These are phyloP conservation scores for Heliconius hewitsoni DNA, from an alignment of 1,140 invertebrate species.

Conservation along the genomic window DNA sequence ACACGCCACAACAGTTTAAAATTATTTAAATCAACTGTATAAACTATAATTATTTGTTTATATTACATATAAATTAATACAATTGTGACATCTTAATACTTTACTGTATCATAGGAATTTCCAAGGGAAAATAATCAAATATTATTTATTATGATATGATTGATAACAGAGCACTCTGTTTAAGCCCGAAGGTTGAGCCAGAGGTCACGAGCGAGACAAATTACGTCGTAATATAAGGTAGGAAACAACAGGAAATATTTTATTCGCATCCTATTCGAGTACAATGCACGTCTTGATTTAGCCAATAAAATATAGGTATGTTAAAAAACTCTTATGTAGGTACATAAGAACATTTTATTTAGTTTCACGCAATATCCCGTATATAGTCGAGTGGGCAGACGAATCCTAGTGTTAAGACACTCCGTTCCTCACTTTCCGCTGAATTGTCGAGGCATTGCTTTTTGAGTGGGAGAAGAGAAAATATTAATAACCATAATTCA, in stretches of 20 bases:
- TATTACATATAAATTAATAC: background rate
- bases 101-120: background rate
- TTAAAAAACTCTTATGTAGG: too few species aligned
- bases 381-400: too few species aligned
- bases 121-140: background rate
- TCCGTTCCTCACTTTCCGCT: too few species aligned
- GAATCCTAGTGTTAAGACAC: too few species aligned
- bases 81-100: background rate
- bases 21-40: too few species aligned
- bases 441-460: too few species aligned
- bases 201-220: conserved; percentile 34
- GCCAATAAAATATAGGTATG: background rate
- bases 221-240: conserved; percentile 29
- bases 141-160: conserved; percentile 18
- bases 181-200: conserved; percentile 32
- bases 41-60: background rate
- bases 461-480: too few species aligned
- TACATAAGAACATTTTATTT: too few species aligned
- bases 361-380: too few species aligned
- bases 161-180: conserved; percentile 32
- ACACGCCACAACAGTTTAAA: too few species aligned
- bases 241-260: conserved; percentile 47
- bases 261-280: conserved; percentile 9
- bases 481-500: too few species aligned
- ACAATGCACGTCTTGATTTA: background rate